A percentile compares a stretch with the other conserved stretches of the same genome.
Conservation (phyloP, 2,113 vertebrate species). For the Pavo muticus region DNA sequence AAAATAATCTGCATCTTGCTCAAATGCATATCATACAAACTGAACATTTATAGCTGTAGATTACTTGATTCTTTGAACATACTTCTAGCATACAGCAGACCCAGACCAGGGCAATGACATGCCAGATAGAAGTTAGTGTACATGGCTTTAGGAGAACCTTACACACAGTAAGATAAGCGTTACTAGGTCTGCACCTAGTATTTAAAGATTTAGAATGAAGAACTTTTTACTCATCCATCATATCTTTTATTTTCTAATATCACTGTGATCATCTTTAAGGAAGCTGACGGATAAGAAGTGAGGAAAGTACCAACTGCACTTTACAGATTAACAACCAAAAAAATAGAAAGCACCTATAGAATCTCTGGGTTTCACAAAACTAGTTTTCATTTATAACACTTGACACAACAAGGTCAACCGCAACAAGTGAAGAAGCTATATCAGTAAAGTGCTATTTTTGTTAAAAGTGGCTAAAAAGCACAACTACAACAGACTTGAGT, state of each 20-base stretch:
- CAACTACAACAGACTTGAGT: conserved; percentile 54
- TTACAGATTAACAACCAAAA: conserved; percentile 65
- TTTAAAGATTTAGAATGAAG: conserved; percentile 2
- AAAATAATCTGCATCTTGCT: background rate
- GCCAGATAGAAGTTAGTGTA: background rate
- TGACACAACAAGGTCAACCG: conserved; percentile 54
- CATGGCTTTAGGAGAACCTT: background rate
- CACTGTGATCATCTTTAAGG: background rate
- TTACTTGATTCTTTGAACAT: background rate
- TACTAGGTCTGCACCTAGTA: background rate
- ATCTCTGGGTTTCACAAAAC: conserved; percentile 48
- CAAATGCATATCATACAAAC: background rate
- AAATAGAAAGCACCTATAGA: conserved; percentile 55
- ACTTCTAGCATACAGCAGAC: background rate
- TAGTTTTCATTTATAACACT: conserved; percentile 40
- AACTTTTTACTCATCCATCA: conserved; percentile 9
- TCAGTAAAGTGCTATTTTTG: conserved; percentile 73
- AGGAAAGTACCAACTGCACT: conserved; percentile 34
- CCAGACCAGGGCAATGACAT: background rate
- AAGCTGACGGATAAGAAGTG: background rate
- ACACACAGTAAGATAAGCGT: background rate
- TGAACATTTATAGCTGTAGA: background rate
- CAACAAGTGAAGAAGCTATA: conserved; percentile 69
- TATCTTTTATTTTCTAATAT: conserved; percentile 41
- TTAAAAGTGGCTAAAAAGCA: conserved; percentile 69